Evolutionary conservation across 2,888 invertebrate genomes (phyloP), one percentile per base, ranked within the genome.

Genomic region (Abrostola triplasia): DNA sequence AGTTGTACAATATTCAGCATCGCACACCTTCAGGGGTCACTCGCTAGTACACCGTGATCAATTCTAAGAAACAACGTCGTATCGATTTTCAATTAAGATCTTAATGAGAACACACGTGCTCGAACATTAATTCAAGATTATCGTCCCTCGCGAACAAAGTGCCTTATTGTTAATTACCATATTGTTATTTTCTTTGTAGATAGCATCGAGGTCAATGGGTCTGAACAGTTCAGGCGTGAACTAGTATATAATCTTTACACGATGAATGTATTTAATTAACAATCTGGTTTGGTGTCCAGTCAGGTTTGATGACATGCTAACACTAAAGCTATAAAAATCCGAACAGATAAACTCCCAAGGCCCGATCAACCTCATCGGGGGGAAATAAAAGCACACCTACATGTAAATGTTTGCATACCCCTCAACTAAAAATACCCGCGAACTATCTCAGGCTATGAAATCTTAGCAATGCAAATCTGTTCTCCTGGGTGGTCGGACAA

Each of bases 401-500:
- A 49, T 40, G 47, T 12, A 54, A 64, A 64, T 54, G 10, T 47
- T 48, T 40, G 11, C 11, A 48, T 40, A 48, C 55, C 24, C 55
- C 62, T 56, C 12, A 51, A 60, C 9, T 55, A 48, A 62, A 70
- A 62, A 57, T 44, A 57, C 36, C 52, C 37, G 48, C 59, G 10
- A 42, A 48, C 57, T 51, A 63, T 64, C 65, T 55, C 52, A 49
- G 35, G 57, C 40, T 54, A 58, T 80, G 66, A 49, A 42, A 54
- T 52, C 63, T 54, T 65, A 64, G 76, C 59, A 48, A 77, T 73
- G 74, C 75, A 67, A 68, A 78, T 75, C 49, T 48, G 51, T 51
- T 55, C 60, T 57, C 57, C 24, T 66, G 78, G 81, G 78, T 78
- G 81, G 79, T 80, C 78, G 54, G 12, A 64, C 58, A 77, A 48